Percentiles rank a stretch among this genome's conserved stretches.
phyloP scores from a whole-genome alignment of 2,888 invertebrate species.

The Candidula unifasciata region DNA sequence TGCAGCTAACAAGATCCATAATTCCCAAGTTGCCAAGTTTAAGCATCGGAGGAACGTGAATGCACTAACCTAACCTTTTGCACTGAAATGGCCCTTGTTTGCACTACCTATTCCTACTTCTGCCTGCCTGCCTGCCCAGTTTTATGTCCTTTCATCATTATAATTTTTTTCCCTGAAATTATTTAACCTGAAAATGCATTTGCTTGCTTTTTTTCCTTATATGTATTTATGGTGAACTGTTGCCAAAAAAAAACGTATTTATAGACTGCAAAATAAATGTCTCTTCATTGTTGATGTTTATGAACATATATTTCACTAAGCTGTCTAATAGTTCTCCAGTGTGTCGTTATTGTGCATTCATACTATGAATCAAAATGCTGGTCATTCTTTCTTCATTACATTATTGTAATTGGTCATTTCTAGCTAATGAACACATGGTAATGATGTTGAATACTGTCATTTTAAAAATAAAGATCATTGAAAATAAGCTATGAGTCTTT shows the following conservation, averaged over 20 bases:
- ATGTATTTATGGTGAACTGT: background rate
- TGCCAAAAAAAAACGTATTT: background rate
- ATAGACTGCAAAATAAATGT: background rate
- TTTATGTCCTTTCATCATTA: conserved; percentile 22
- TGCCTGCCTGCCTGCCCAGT: conserved; percentile 22
- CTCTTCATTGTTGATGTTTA: background rate
- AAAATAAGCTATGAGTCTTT: conserved; percentile 24
- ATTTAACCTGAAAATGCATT: conserved; percentile 19
- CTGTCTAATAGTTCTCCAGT: too few species aligned
- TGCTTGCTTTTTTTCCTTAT: background rate
- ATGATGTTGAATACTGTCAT: conserved; percentile 49
- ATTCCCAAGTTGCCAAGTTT: conserved; percentile 75
- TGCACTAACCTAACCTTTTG: conserved; percentile 42
- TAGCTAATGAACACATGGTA: conserved; percentile 33
- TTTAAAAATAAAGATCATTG: conserved; percentile 47
- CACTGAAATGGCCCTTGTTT: conserved; percentile 44
- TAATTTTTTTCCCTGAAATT: background rate
- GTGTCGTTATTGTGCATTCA: background rate
- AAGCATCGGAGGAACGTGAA: conserved; percentile 71
- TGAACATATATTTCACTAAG: too few species aligned
- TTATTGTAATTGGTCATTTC: conserved; percentile 16
- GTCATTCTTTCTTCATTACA: conserved; percentile 6
- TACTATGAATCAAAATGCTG: conserved; percentile 15
- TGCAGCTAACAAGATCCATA: conserved; percentile 71
- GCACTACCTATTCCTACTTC: conserved; percentile 37